Evolutionary conservation across 2,113 vertebrate genomes (phyloP), one percentile per base, ranked within the genome.

Genomic region (Tenebrosternarchus preto): DNA sequence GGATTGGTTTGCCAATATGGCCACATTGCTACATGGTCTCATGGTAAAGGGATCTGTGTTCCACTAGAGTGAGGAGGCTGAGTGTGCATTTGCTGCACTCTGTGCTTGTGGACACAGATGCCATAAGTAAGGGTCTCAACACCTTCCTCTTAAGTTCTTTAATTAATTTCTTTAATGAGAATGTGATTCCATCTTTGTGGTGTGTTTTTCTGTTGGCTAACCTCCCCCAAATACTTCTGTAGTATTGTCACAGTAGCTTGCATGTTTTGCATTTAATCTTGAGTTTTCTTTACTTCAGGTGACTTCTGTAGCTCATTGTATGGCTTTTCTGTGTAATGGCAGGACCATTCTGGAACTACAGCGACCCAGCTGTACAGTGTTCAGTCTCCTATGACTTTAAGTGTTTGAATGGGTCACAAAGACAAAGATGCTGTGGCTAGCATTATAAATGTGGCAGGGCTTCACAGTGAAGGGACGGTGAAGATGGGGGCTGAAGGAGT

Each of bases 281-380:
- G 56, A 60, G 57, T 75, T 60, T 63, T 27, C 19, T 29, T 66
- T 31, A 22, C 5, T 64, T 5, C 16, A 76, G 5, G 3, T 50
- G 25, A 8, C 27, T n/a, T 71, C 50, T 15, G 19, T 31, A 75
- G 22, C 24, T 74, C 8, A 60, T 74, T 68, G 59, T 64, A 29
- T 70, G 46, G 50, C 16, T 64, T 76, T 73, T 16, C 55, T 4
- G 17, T 15, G 39, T 57, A 76, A 76, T 39, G 20, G 17, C 1
- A 72, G 73, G 70, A 66, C 53, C 73, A 69, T 70, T 72, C 60
- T 72, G 71, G 63, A 80, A 70, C 67, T 64, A 20, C 20, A 27
- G 7, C 46, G 5, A 16, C 55, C 71, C 46, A 43, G 15, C 57
- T 36, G 16, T 43, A 22, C 27, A 17, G n/a, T 33, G 8, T 53